Percentiles rank a stretch among this genome's conserved stretches.
These are phyloP conservation scores for Thaumatotibia leucotreta DNA, from an alignment of 1,140 invertebrate species.

Conservation along the genomic window DNA sequence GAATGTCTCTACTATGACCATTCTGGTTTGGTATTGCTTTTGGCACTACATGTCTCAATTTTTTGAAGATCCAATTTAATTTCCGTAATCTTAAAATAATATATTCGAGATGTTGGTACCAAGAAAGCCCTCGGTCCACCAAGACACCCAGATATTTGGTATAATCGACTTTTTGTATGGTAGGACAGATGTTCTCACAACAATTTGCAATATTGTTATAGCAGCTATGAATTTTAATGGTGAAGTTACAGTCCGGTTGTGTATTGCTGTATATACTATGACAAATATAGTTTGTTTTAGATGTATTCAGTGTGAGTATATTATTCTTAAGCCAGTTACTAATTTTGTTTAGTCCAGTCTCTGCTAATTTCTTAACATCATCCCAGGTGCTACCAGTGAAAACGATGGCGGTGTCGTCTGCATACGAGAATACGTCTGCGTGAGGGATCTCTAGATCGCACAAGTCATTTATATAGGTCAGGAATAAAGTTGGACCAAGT, in stretches of 20 bases:
- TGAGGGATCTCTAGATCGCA: too few relatives aligned
- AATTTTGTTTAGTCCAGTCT: neutral
- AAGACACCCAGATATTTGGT: slow-evolving; percentile 8
- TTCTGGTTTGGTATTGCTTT: neutral
- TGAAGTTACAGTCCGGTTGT: neutral
- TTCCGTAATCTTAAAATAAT: neutral
- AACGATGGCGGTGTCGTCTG: slow-evolving; percentile 11
- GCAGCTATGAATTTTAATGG: neutral
- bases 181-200: neutral
- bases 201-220: neutral
- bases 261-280: neutral
- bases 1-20: neutral
- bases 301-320: neutral
- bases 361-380: neutral
- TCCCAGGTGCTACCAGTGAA: neutral
- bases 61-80: slow-evolving; percentile 10
- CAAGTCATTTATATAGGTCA: too few relatives aligned
- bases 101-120: neutral
- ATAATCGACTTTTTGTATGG: neutral
- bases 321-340: neutral
- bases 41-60: neutral
- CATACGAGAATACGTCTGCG: too few relatives aligned
- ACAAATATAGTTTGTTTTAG: slow-evolving; percentile 12
- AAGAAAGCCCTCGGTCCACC: neutral
- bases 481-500: too few relatives aligned